Base-by-base conservation (phyloP, 2,113 vertebrate species). In the Manacus vitellinus region DNA sequence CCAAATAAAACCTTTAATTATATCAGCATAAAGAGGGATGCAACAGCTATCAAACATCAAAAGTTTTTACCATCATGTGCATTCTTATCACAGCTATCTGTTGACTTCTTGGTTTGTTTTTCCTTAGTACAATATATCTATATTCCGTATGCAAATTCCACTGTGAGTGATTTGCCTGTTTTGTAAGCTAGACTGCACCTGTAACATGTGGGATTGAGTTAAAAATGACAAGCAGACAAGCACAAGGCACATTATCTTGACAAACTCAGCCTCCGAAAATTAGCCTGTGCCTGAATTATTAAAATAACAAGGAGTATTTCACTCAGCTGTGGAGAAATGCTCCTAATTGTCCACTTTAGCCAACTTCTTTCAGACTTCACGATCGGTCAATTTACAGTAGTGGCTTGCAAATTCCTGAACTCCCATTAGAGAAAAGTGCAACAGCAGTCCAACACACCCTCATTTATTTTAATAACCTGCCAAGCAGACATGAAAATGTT, bases 381-480 rank as follows among this genome's bases (percentile, higher is more conserved):
- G 95, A 98, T 98, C 97, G 98, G 98, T 99, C 99, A 99, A 98
- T 98, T 99, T 99, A 98, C 97, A 92, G 98, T 62, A 98, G 97
- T 82, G 96, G 97, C 98, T 98, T 98, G 98, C 98, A 98, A 98
- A 98, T 99, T 99, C 98, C 98, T 98, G 97, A 96, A 96, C 97
- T 99, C 98, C 99, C 98, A 98, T 99, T 99, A 99, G 98, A 98
- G 97, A 97, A 91, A 97, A 98, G 97, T 98, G 95, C 94, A 98
- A 98, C 97, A 92, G 97, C 98, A 98, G 98, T 97, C 98, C 98
- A 98, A 97, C 97, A 98, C 97, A 97, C 98, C 97, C 99, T 99
- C 99, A 99, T 99, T 99, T 99, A 99, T 99, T 99, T 99, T 99
- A 99, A 99, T 99, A 99, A 99, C 98, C 99, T 99, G 99, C 99